phyloP scores from a whole-genome alignment of 2,888 invertebrate species.

The Calameuta pallipes region DNA sequence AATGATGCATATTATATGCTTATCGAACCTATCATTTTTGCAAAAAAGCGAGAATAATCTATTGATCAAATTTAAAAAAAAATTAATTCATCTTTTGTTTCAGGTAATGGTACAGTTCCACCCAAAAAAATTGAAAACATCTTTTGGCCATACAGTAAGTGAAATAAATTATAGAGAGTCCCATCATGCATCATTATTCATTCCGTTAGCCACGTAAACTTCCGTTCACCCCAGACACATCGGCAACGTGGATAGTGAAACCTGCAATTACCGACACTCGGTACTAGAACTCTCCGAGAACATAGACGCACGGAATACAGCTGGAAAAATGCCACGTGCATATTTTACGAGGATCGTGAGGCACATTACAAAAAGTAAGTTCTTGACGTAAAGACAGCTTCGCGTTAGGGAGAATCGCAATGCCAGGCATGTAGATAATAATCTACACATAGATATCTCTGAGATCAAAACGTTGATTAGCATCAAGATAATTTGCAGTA shows the following conservation, averaged over 20 bases:
- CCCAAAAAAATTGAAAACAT: neutral
- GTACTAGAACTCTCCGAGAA: neutral
- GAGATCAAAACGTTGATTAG: neutral
- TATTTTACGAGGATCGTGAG: constrained; percentile 18
- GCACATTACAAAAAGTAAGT: constrained; percentile 15
- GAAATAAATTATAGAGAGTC: neutral
- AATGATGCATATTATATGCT: neutral
- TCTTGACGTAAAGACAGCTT: constrained; percentile 23
- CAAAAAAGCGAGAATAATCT: neutral
- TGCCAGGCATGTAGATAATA: neutral
- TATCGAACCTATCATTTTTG: neutral
- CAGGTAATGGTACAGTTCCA: neutral
- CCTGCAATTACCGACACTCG: constrained; percentile 1
- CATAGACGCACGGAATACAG: neutral
- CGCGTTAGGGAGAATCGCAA: constrained; percentile 5
- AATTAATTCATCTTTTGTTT: neutral
- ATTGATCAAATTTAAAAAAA: neutral
- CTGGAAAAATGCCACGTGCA: constrained; percentile 17
- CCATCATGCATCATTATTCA: neutral
- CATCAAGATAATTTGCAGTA: neutral
- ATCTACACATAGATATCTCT: neutral
- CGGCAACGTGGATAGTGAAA: neutral
- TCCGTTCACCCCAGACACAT: neutral
- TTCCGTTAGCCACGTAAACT: neutral
- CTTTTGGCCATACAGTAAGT: neutral